Base-by-base conservation (phyloP, 2,113 vertebrate genomes). In the Ameiurus melas region DNA sequence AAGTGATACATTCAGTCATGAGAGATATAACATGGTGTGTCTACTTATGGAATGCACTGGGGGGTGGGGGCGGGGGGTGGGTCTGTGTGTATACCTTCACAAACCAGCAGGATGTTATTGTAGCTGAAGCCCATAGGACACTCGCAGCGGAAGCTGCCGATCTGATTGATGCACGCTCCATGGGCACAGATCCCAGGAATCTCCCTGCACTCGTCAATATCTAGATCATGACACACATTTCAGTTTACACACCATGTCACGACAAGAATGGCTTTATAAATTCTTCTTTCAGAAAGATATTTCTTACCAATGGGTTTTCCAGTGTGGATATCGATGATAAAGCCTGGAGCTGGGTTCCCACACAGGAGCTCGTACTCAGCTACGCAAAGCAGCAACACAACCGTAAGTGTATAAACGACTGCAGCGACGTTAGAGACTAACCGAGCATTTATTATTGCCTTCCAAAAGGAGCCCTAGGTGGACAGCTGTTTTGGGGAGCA, bases 121-220 rank as follows among this genome's bases (percentile, higher is more conserved):
- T 98, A 98, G 92, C 96, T 95, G 95, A 99, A 99, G 64, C 97
- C 98, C 85, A 96, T 96, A 2, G 96, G 97, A 88, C 97, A 99
- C 93, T 99, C 97, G 47, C 98, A 99, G 85, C 96, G 96, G 96
- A 99, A 99, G 91, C 97, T 99, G 70, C 98, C 97, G 0, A 97
- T 97, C 91, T 98, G 98, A 94, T 99, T 98, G 95, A 99, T 96
- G 91, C 98, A 99, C 85, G 97, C 93, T 0, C 98, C 97, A 0
- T 95, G 95, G 8, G 96, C 95, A 77, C 98, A 99, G 93, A 99
- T 96, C 0, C 96, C 95, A 0, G 97, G 96, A 87, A 99, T 99
- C 94, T 97, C 97, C 0, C 96, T 95, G 90, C 97, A 99, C 92
- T 99, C 98, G 0, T 98, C 97, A 0, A 99, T 98, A 93, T 99